Evolutionary conservation across 35 echinoderm and acorn worm genomes (phyloP), one percentile per base, ranked within the genome.

Genomic region (Ptychodera flava): DNA sequence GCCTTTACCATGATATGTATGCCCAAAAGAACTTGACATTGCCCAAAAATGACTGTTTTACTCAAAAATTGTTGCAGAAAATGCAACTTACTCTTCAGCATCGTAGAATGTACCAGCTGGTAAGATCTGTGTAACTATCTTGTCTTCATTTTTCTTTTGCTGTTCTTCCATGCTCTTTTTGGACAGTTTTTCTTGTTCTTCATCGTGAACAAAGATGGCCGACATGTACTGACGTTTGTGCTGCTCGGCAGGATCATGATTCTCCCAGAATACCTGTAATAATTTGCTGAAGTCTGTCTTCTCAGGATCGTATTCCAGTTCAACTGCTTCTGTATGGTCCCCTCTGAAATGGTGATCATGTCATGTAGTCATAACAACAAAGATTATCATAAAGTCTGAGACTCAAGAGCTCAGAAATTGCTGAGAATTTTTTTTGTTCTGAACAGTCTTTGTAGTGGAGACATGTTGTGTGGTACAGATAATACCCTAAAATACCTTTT

Each of bases 271-370:
- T 16, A 89, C 76, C 35, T 89, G 77, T 84, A 95, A 31, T 1
- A 95, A 84, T 0, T 86, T 82, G 1, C 33, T 84, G 36, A 76
- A 95, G 1, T 29, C 86, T 78, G 86, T 91, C 31, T 86, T 78
- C 0, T 79, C 52, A 1, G 93, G 93, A 87, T 95, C 90, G 34
- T 92, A 95, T 31, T 95, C 86, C 6, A 95, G 64, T 84, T 95
- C 93, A 0, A 95, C 93, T 35, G 93, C 77, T 79, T 95, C 93
- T 10, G 93, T 95, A 87, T 95, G 93, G 35, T 95, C 93, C 37
- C 86, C 93, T 79, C 93, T 94, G 85, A 2, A 35, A 34, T 1
- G 22, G 29, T 0, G 82, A 34, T 83, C n/a, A n/a, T n/a, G n/a
- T n/a, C n/a, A n/a, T n/a, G n/a, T n/a, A n/a, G n/a, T n/a, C n/a